phyloP scores from a whole-genome alignment of 2,113 vertebrate species.

The Sander vitreus region DNA sequence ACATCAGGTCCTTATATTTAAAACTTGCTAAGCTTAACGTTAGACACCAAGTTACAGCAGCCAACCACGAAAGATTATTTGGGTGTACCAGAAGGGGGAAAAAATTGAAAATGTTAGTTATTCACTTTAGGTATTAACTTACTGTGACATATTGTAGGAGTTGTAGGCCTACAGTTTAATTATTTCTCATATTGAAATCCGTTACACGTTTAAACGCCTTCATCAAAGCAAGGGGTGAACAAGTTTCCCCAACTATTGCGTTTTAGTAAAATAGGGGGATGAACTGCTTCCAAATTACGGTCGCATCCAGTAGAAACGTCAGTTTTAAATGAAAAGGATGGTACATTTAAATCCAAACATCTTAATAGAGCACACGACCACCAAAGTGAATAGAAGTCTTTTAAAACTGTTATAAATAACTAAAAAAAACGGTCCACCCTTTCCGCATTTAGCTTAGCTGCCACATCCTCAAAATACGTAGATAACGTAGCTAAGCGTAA shows the following conservation, averaged over 20 bases:
- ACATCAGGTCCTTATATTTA: neutral
- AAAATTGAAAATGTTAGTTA: too few relatives aligned
- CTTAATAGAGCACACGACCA: neutral
- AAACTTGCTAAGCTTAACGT: neutral
- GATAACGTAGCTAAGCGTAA: neutral
- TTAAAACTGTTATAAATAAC: neutral
- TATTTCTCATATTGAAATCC: too few relatives aligned
- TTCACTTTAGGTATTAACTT: too few relatives aligned
- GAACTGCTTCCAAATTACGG: neutral
- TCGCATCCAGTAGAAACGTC: neutral
- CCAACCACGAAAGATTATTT: too few relatives aligned
- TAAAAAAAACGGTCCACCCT: neutral
- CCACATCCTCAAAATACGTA: constrained; percentile 50
- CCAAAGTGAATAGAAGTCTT: neutral
- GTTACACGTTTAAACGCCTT: too few relatives aligned
- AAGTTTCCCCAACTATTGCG: too few relatives aligned
- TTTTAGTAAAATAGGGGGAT: neutral
- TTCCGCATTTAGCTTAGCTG: constrained; percentile 34
- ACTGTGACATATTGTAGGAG: too few relatives aligned
- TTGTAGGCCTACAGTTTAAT: too few relatives aligned
- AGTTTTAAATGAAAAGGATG: neutral
- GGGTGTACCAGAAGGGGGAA: too few relatives aligned
- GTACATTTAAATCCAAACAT: neutral
- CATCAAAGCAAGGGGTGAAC: too few relatives aligned
- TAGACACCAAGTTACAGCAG: too few relatives aligned